phyloP scores from a whole-genome alignment of 2,113 vertebrate genomes.

The Trogon melanurus region DNA sequence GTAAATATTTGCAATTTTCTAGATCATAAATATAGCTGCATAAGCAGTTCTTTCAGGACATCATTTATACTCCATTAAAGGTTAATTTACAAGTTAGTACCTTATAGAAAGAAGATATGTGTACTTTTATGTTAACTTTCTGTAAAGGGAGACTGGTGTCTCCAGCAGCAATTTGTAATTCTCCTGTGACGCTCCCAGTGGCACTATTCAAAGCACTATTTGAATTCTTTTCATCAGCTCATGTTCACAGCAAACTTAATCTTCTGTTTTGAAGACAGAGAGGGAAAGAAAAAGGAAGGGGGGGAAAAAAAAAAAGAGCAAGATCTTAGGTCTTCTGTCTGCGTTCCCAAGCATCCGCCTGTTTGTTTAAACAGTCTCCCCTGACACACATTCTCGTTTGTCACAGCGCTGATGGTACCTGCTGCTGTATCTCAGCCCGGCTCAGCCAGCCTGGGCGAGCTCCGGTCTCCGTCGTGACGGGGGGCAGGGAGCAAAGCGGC shows the following conservation, averaged over 20 bases:
- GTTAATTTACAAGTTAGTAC: conserved; percentile 86
- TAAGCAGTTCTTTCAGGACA: conserved; percentile 86
- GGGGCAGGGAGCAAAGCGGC: not conserved
- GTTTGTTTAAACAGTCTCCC: conserved; percentile 79
- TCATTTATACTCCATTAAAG: conserved; percentile 86
- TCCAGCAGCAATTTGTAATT: conserved; percentile 83
- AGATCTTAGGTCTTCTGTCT: conserved; percentile 72
- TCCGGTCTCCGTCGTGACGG: not conserved
- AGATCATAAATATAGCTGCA: conserved; percentile 86
- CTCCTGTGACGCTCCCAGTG: conserved; percentile 76
- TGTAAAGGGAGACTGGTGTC: conserved; percentile 79
- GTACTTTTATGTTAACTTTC: conserved; percentile 77
- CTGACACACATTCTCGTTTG: conserved; percentile 72
- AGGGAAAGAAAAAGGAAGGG: not conserved
- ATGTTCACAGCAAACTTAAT: conserved; percentile 82
- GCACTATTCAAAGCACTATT: conserved; percentile 78
- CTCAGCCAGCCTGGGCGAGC: not conserved
- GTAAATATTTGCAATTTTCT: conserved; percentile 89
- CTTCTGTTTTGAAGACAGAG: conserved; percentile 73
- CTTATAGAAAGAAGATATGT: conserved; percentile 86
- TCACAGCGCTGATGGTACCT: conserved; percentile 74
- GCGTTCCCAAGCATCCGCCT: conserved; percentile 70
- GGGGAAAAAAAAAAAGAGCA: conserved; percentile 24
- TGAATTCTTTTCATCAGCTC: conserved; percentile 83
- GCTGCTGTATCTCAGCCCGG: conserved; percentile 42